These are phyloP conservation scores for Procavia capensis DNA, from an alignment of 2,113 vertebrate genomes.

Conservation along the genomic window DNA sequence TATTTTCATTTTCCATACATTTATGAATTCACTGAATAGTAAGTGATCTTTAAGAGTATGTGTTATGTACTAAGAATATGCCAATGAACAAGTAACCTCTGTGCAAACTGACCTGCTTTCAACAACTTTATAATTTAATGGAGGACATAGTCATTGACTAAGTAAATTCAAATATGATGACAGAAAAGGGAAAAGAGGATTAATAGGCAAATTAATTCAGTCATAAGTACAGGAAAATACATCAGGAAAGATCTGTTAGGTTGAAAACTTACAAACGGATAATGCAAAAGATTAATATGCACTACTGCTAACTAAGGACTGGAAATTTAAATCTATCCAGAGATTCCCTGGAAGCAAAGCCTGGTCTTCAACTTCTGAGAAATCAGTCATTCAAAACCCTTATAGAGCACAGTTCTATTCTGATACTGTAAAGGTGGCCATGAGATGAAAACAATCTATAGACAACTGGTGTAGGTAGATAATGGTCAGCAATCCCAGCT, in stretches of 20 bases:
- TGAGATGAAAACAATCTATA: too few species aligned
- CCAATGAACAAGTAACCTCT: conserved; percentile 26
- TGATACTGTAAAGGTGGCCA: too few species aligned
- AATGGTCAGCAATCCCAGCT: background rate
- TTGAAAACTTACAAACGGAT: conserved; percentile 11
- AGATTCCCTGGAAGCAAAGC: too few species aligned
- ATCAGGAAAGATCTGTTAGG: too few species aligned
- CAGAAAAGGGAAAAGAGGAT: conserved; percentile 39
- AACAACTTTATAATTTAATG: conserved; percentile 62
- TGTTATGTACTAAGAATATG: conserved; percentile 24
- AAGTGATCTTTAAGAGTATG: conserved; percentile 55
- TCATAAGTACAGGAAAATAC: conserved; percentile 40
- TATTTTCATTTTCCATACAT: conserved; percentile 62
- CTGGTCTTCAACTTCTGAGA: too few species aligned
- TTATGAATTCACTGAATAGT: conserved; percentile 74
- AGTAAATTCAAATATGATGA: conserved; percentile 65
- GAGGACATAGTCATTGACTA: conserved; percentile 25
- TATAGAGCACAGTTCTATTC: too few species aligned
- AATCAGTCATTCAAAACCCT: too few species aligned
- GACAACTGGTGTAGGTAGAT: too few species aligned
- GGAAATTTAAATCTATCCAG: too few species aligned
- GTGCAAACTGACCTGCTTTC: conserved; percentile 55
- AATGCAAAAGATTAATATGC: background rate
- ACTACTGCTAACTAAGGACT: too few species aligned
- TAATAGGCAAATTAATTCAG: conserved; percentile 27